A percentile compares a stretch with the other conserved stretches of the same genome.
phyloP scores from a whole-genome alignment of 2,113 vertebrate species.

The Anolis carolinensis region DNA sequence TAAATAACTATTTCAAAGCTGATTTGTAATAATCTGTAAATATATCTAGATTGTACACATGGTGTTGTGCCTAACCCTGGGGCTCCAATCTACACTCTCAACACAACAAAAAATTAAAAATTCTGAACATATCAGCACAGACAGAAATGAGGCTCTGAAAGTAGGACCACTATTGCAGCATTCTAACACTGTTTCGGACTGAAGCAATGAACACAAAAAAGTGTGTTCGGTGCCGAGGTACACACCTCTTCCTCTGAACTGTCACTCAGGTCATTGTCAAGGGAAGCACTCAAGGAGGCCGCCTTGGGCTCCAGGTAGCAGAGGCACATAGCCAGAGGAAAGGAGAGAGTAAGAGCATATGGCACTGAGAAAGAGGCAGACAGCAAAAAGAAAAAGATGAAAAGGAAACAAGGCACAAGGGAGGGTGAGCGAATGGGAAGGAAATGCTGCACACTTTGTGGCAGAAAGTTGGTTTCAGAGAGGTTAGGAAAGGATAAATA shows the following conservation, averaged over 20 bases:
- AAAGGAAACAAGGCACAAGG: conserved; percentile 96
- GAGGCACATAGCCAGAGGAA: conserved; percentile 98
- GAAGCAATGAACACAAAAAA: conserved; percentile 81
- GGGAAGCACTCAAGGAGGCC: conserved; percentile 94
- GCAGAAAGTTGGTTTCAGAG: conserved; percentile 89
- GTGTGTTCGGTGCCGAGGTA: conserved; percentile 85
- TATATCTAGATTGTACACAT: conserved; percentile 54
- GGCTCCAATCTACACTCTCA: conserved; percentile 57
- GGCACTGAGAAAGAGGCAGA: conserved; percentile 98
- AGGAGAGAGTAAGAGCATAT: conserved; percentile 96
- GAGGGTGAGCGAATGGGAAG: conserved; percentile 94
- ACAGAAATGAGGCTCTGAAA: conserved; percentile 97
- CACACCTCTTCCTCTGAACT: conserved; percentile 99
- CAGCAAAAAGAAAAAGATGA: conserved; percentile 98
- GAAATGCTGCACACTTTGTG: conserved; percentile 89
- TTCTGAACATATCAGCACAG: conserved; percentile 76
- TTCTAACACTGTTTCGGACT: conserved; percentile 84
- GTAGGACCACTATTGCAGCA: conserved; percentile 84
- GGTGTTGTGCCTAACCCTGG: conserved; percentile 84
- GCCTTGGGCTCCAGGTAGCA: conserved; percentile 99
- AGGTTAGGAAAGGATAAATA: conserved; percentile 95
- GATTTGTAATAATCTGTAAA: conserved; percentile 21
- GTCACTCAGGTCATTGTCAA: conserved; percentile 98
- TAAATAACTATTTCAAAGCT: conserved; percentile 12
- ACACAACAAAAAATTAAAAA: conserved; percentile 51